Percentiles rank a stretch among this genome's conserved stretches.
Evolutionary conservation across 1,140 invertebrate species (phyloP).

Genomic region (Aphelenchoides besseyi): DNA sequence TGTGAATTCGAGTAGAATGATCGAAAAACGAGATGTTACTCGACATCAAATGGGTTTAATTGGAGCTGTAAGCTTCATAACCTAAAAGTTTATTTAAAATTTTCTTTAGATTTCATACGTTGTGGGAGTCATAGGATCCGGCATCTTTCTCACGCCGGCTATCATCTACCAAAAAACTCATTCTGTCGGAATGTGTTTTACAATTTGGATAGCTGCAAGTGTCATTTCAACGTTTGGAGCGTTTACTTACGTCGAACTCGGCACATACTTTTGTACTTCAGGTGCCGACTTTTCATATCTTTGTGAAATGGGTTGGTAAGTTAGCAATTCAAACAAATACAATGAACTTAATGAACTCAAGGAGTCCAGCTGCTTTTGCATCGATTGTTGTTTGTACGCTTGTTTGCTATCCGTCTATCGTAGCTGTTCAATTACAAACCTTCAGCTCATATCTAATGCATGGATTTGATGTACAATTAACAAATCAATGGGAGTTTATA

Average conservation of each 20-base stretch:
- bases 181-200: not conserved
- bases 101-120: conserved; percentile 11
- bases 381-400: not conserved
- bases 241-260: not conserved
- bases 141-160: not conserved
- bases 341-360: no score
- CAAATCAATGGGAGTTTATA: not conserved
- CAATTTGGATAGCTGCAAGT: not conserved
- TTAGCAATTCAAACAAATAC: no score
- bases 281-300: not conserved
- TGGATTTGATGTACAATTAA: not conserved
- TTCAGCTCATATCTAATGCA: conserved; percentile 13
- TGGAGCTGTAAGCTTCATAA: no score
- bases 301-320: not conserved
- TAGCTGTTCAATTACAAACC: conserved; percentile 17
- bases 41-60: conserved; percentile 3
- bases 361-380: not conserved
- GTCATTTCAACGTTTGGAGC: conserved; percentile 7
- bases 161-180: not conserved
- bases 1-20: not conserved
- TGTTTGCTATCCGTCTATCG: conserved; percentile 8
- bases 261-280: not conserved
- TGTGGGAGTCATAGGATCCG: not conserved
- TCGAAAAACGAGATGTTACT: not conserved
- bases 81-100: no score